Conservation (phyloP, 2,113 vertebrate genomes). For the Caranx melampygus region DNA sequence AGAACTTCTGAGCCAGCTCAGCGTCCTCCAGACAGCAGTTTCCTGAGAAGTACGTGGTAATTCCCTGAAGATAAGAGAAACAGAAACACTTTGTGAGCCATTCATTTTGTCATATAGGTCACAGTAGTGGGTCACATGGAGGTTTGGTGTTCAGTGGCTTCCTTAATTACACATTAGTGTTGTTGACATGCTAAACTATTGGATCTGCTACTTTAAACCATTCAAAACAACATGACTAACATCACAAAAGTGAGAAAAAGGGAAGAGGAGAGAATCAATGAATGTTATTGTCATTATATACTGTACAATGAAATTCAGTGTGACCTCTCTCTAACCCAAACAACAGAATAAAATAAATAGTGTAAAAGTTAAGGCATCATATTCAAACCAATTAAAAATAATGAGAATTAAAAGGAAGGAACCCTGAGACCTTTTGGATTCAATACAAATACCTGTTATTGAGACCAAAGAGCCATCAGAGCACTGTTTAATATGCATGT, state of each 20-base stretch:
- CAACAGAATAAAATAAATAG: no score
- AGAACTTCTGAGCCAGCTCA: constrained; percentile 90
- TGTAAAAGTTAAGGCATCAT: no score
- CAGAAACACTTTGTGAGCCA: background rate
- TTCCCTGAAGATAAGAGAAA: constrained; percentile 81
- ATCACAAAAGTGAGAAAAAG: background rate
- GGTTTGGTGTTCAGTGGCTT: background rate
- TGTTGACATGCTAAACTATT: background rate
- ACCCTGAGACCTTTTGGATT: background rate
- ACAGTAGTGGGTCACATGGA: background rate
- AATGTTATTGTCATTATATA: no score
- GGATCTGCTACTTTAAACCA: background rate
- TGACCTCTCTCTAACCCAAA: no score
- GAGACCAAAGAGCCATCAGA: background rate
- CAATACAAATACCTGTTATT: background rate
- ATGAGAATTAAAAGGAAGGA: no score
- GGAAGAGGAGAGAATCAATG: no score
- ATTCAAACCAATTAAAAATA: no score
- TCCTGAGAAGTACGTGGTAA: constrained; percentile 92
- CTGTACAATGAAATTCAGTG: no score
- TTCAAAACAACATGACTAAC: background rate
- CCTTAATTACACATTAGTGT: background rate
- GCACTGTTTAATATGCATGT: no score
- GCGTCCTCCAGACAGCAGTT: constrained; percentile 91
- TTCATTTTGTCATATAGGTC: background rate